These are phyloP conservation scores for Lindbergichthys nudifrons DNA, from an alignment of 2,797 vertebrate genomes.

Conservation along the genomic window DNA sequence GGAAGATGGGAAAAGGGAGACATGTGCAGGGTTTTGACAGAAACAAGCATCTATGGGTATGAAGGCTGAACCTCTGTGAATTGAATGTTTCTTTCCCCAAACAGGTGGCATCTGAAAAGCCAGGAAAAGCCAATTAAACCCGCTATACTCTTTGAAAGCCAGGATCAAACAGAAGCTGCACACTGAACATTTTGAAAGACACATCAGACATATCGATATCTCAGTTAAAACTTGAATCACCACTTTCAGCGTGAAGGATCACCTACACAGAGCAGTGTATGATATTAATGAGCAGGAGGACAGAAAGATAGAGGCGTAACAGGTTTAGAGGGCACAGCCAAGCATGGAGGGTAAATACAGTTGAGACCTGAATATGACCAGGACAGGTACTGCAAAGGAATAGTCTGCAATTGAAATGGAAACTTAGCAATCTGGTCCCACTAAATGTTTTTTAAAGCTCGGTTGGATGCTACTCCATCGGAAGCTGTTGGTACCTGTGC, in stretches of 20 bases:
- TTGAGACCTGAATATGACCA: neutral
- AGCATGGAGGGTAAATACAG: neutral
- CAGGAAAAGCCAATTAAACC: neutral
- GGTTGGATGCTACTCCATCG: too few species aligned
- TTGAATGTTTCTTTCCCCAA: neutral
- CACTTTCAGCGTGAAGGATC: neutral
- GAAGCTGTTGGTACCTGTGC: too few species aligned
- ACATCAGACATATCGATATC: neutral
- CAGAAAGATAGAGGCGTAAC: neutral
- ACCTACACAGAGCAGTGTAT: neutral
- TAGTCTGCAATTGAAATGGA: too few species aligned
- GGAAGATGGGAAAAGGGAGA: conserved; percentile 32
- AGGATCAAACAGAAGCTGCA: too few species aligned
- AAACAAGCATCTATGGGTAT: conserved; percentile 41
- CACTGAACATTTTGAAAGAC: neutral
- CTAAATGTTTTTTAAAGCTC: too few species aligned
- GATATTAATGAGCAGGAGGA: neutral
- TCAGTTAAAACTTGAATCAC: neutral
- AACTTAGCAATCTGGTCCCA: too few species aligned
- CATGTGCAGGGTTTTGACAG: conserved; percentile 30
- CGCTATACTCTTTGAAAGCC: neutral
- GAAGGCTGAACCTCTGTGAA: conserved; percentile 17
- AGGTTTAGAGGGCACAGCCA: neutral
- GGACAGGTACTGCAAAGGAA: neutral
- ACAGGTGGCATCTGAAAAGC: conserved; percentile 9